Conservation (phyloP, 2,113 vertebrate species). For the Pterocles burchelli region DNA sequence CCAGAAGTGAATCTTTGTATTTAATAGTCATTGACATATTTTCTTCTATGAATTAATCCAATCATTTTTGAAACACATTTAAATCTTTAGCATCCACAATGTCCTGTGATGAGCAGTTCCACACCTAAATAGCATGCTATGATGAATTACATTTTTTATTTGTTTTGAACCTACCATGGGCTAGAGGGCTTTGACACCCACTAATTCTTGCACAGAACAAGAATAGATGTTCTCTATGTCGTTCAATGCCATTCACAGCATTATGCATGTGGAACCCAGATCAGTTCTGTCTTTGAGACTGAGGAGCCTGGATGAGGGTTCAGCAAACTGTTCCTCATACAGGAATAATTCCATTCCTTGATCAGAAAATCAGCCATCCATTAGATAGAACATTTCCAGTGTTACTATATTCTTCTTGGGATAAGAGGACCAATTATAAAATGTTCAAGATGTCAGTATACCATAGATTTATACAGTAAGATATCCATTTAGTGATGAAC, state of each 20-base stretch:
- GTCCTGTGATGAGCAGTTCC: neutral
- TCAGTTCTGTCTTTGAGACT: neutral
- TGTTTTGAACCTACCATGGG: neutral
- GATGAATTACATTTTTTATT: neutral
- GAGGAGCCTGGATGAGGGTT: neutral
- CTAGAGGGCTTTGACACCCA: neutral
- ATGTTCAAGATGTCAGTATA: neutral
- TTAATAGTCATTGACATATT: neutral
- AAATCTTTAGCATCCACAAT: neutral
- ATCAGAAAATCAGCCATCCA: neutral
- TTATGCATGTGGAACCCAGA: neutral
- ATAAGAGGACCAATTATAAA: neutral
- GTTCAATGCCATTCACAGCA: neutral
- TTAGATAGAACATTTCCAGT: neutral
- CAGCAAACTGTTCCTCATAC: neutral
- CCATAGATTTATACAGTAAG: neutral
- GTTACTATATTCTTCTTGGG: neutral
- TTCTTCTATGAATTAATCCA: neutral
- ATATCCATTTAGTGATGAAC: neutral
- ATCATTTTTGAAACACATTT: neutral
- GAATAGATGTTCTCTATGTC: neutral
- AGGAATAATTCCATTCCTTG: neutral
- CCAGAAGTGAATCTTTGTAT: neutral
- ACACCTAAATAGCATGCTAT: neutral
- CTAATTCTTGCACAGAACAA: neutral